phyloP scores from a whole-genome alignment of 1,140 invertebrate species.

The Pachyrhynchus sulphureomaculatus region DNA sequence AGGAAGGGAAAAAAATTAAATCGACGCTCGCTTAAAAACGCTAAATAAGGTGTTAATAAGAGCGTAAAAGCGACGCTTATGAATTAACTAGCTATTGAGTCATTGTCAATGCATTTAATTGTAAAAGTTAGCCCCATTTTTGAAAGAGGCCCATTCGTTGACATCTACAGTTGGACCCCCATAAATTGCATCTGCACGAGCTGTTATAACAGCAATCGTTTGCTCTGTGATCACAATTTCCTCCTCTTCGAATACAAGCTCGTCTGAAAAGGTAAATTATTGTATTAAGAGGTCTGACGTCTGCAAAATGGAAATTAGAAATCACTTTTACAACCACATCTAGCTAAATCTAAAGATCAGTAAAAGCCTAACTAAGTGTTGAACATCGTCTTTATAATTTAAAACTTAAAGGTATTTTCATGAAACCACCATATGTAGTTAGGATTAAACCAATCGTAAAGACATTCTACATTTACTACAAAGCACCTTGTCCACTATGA shows the following conservation, averaged over 20 bases:
- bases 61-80: too few relatives aligned
- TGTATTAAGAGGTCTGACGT: slow-evolving; percentile 70
- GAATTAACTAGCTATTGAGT: not conserved
- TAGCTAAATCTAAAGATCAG: not conserved
- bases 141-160: slow-evolving; percentile 88
- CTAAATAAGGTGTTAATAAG: too few relatives aligned
- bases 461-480: too few relatives aligned
- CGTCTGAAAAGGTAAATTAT: slow-evolving; percentile 85
- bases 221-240: slow-evolving; percentile 81
- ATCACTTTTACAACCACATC: slow-evolving; percentile 45
- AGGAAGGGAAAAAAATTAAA: not conserved
- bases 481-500: too few relatives aligned
- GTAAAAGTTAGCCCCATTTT: slow-evolving; percentile 74
- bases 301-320: slow-evolving; percentile 61
- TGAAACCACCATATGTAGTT: too few relatives aligned
- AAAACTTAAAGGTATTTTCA: too few relatives aligned
- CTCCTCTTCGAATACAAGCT: slow-evolving; percentile 76
- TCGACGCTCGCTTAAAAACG: too few relatives aligned
- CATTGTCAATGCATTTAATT: slow-evolving; percentile 8
- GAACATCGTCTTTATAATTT: too few relatives aligned
- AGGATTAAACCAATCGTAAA: too few relatives aligned
- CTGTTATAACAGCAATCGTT: slow-evolving; percentile 85
- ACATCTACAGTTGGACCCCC: slow-evolving; percentile 88
- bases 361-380: too few relatives aligned
- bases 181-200: slow-evolving; percentile 85